Base-by-base conservation (phyloP, 2,888 invertebrate genomes). In the Aelia acuminata region DNA sequence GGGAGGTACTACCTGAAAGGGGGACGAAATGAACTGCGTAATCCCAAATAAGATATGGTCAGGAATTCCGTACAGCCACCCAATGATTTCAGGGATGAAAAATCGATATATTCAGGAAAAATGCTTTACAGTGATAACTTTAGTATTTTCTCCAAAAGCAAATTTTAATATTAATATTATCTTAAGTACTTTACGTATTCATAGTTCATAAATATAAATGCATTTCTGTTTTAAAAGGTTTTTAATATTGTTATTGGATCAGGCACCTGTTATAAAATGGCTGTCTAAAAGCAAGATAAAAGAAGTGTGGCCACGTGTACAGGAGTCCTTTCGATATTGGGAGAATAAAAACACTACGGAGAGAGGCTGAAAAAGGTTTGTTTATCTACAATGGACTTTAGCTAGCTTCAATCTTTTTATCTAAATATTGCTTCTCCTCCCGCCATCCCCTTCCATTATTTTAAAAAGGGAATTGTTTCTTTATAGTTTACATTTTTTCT, bases 401-500 rank as follows among this genome's bases (percentile, higher is more conserved):
- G 63, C 31, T 31, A 18, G 31, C 63, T 63, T 31, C 63, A 63
- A 63, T 63, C 31, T 63, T 63, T 63, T 63, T 63, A 63, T 63
- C 31, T 63, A 26, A 63, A 63, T 63, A 63, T 63, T 63, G 63
- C 15, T 31, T 63, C 63, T 63, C 0, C 15, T 4, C 63, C 8
- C 4, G 15, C 13, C 63, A 63, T 63, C 63, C 53, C 53, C 53
- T 1, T 31, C 63, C 63, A 13, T 63, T 31, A 31, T 31, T 63
- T 31, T 63, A 15, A 31, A 63, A 63, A 63, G 63, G 63, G 15
- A 31, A 31, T 63, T 63, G 31, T 63, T 63, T 63, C 63, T 63
- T 63, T 63, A 63, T 63, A 63, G 63, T 63, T 63, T 63, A 13
- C 63, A 63, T 63, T 31, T 63, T 63, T 63, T 63, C 15, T 63